phyloP scores from a whole-genome alignment of 2,113 vertebrate genomes.

The Chlamydotis undulata region DNA sequence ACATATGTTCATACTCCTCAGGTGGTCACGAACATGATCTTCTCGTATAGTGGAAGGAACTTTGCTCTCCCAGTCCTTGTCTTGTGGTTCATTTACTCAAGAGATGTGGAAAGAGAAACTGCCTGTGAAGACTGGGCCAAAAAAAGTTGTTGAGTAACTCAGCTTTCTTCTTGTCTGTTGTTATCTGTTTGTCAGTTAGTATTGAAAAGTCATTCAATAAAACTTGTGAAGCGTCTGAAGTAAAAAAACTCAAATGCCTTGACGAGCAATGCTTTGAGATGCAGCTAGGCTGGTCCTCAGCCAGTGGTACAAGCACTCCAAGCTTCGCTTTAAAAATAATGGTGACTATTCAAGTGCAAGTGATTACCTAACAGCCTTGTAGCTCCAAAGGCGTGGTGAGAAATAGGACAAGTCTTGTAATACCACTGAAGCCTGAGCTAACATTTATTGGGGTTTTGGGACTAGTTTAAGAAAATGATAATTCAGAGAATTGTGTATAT shows the following conservation, averaged over 20 bases:
- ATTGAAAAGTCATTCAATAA: neutral
- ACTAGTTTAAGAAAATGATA: neutral
- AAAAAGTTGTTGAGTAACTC: no score
- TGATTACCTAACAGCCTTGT: neutral
- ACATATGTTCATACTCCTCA: no score
- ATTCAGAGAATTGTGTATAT: neutral
- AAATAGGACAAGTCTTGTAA: neutral
- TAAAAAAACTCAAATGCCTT: neutral
- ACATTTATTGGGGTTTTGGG: neutral
- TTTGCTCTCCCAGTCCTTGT: no score
- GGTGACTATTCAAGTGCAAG: neutral
- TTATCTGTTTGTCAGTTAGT: no score
- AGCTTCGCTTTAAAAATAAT: neutral
- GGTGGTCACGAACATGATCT: no score
- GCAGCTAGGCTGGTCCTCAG: neutral
- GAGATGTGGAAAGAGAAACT: no score
- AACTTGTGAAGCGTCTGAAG: neutral
- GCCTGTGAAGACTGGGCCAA: no score
- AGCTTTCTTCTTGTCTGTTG: no score
- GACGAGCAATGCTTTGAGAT: neutral
- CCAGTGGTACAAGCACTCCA: neutral
- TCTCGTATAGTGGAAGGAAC: no score
- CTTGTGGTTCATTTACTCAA: no score
- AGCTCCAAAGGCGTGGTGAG: neutral
- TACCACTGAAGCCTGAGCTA: neutral